phyloP scores from a whole-genome alignment of 2,113 vertebrate genomes.

The Macroglossus sobrinus region DNA sequence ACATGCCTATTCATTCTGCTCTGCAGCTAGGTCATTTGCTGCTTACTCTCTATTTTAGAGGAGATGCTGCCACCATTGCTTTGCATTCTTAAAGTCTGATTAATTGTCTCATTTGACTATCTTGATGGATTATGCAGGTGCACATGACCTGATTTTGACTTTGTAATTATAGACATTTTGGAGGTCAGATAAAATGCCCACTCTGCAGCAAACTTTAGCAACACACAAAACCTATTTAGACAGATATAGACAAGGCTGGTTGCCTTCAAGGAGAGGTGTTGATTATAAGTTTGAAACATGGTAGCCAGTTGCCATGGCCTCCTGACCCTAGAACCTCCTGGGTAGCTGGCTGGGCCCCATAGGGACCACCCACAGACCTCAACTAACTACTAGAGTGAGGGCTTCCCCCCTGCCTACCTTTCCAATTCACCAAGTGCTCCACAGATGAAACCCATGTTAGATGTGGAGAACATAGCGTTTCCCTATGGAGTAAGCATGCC shows the following conservation, averaged over 20 bases:
- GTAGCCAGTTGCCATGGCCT: background rate
- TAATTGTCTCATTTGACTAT: constrained; percentile 5
- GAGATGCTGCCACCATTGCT: background rate
- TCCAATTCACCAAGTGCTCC: background rate
- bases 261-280: background rate
- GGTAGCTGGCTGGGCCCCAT: background rate
- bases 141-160: constrained; percentile 27
- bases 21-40: background rate
- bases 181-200: constrained; percentile 17
- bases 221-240: background rate
- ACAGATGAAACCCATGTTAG: background rate
- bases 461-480: background rate
- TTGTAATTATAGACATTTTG: constrained; percentile 30
- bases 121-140: constrained; percentile 46
- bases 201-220: background rate
- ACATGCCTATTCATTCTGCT: background rate
- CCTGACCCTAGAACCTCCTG: background rate
- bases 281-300: background rate
- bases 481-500: background rate
- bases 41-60: background rate
- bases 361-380: background rate
- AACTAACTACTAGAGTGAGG: background rate
- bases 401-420: background rate
- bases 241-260: background rate
- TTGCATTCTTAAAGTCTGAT: constrained; percentile 44